Base-by-base conservation (phyloP, 2,797 vertebrate species). In the Pelochelys cantorii region DNA sequence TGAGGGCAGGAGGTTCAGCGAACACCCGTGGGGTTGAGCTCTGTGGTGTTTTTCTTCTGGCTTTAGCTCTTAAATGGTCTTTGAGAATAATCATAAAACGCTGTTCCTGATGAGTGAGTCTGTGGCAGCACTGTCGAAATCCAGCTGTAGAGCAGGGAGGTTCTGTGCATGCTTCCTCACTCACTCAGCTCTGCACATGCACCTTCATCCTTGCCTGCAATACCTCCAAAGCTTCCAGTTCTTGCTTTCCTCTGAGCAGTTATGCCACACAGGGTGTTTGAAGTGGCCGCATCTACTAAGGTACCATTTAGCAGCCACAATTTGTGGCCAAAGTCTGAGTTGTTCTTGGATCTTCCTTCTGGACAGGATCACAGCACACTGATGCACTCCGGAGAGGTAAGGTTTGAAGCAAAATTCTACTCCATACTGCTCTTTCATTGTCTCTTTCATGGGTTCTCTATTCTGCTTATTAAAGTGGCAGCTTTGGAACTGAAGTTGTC, bases 371-470 rank as follows among this genome's bases (percentile, higher is more conserved):
- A 91, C 89, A 83, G 82, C 37, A 7, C 87, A 77, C 5, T 62
- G 94, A 95, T 89, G 79, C 93, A 74, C 93, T 77, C 93, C 85
- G 65, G 62, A 17, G 5, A 97, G 97, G 94, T 97, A 93, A 2
- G 93, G 96, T 94, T 48, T 77, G 84, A 90, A 80, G 53, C 10
- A 14, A 15, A n/a, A 31, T 88, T 93, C 59, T 83, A 29, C 90
- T 92, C 4, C 0, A 0, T 42, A 77, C 34, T 87, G 75, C 83
- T 93, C 52, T 84, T 79, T 14, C 80, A 27, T 81, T 90, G 93
- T 94, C 83, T 87, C 93, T 57, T 85, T 74, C 29, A 68, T 62
- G 81, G 89, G 37, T 34, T 20, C 56, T 92, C 27, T 65, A 62
- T 68, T 34, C 62, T 94, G 83, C 83, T 65, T 94, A 84, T 78